Conservation (phyloP, 2,113 vertebrate genomes). For the Eleginops maclovinus region DNA sequence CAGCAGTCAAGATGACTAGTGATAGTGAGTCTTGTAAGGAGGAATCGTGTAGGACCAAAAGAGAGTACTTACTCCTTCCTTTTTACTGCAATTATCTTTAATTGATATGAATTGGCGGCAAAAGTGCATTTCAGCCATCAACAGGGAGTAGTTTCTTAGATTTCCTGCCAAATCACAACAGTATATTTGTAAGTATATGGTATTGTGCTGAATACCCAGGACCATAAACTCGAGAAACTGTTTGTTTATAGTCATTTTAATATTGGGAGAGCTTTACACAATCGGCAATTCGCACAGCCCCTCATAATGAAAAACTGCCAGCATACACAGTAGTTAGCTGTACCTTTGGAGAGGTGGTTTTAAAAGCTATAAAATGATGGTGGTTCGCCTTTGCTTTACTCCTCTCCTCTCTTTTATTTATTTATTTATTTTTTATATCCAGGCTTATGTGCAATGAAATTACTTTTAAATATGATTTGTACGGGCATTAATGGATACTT, state of each 20-base stretch:
- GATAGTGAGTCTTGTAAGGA: background rate
- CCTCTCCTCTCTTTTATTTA: too few species aligned
- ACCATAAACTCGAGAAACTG: background rate
- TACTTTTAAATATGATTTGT: conserved; percentile 9
- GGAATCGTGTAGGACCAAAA: background rate
- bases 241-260: conserved; percentile 31
- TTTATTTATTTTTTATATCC: too few species aligned
- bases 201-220: background rate
- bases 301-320: conserved; percentile 10
- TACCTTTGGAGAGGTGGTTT: background rate
- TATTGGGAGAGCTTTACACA: conserved; percentile 1
- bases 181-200: background rate
- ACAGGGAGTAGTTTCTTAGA: too few species aligned
- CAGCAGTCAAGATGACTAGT: conserved; percentile 15
- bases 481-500: background rate
- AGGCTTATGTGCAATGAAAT: conserved; percentile 10
- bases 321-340: background rate
- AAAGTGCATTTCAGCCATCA: background rate
- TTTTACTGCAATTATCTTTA: background rate
- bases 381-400: conserved; percentile 1
- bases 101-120: background rate
- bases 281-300: conserved; percentile 5
- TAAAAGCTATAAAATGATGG: conserved; percentile 10
- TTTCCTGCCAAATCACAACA: background rate
- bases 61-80: background rate